Base-by-base conservation (phyloP, 2,888 invertebrate genomes). In the Corbicula japonica region DNA sequence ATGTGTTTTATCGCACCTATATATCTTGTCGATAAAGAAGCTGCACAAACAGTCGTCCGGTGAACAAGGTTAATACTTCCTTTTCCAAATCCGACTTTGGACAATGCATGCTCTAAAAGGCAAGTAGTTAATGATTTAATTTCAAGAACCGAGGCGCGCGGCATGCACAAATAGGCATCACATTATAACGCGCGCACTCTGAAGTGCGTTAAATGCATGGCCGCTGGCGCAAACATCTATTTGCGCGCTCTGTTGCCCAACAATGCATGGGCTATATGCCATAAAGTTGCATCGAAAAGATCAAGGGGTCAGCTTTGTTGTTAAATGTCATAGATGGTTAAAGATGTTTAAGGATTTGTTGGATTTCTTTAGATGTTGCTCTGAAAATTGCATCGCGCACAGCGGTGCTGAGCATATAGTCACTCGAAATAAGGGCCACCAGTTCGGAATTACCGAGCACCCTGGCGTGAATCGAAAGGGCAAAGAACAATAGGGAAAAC, bases 161-260 rank as follows among this genome's bases (percentile, higher is more conserved):
- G 54, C 72, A 41, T 54, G 68, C 68, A 61, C 65, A 65, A 73
- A 78, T 61, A 73, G 46, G 63, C 65, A 68, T 68, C 58, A 58
- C 62, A 74, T 76, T 72, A 68, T 54, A 72, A 63, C 71, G 35
- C 32, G 44, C 50, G 69, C 65, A 71, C 46, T 44, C 62, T 75
- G 71, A 76, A 72, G 68, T 70, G 48, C 54, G 46, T 71, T 80
- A 72, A 72, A 80, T 76, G 75, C 66, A 30, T 80, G 80, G 63
- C 75, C 80, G 76, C 46, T 71, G 75, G 48, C 56, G 62, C 68
- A 48, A 76, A 68, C 48, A 58, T 52, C 54, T 41, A 35, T 63
- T 41, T 41, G 46, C 38, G 38, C 62, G 72, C 68, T 52, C 56
- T 62, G 62, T 5, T 70, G 58, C 38, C 6, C 62, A 38, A 58